Evolutionary conservation across 2,888 invertebrate genomes (phyloP).

Genomic region (Chrysina gloriosa): DNA sequence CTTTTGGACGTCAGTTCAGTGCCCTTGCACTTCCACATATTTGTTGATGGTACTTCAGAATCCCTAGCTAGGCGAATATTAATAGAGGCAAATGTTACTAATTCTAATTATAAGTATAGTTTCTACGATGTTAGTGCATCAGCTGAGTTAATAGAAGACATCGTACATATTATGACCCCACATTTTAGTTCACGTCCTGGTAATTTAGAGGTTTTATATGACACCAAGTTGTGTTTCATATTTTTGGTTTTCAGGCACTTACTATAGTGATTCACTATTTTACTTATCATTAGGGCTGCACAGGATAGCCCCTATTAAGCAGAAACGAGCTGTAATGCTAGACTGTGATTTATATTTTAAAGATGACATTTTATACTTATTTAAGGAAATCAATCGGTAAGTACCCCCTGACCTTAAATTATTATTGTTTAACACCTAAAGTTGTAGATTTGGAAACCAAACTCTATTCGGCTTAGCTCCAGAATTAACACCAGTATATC

Average conservation of each 20-base stretch:
- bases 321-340: slow-evolving; percentile 75
- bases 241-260: slow-evolving; percentile 67
- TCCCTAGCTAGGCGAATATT: slow-evolving; percentile 62
- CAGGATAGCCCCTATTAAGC: slow-evolving; percentile 71
- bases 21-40: slow-evolving; percentile 71
- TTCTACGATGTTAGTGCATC: slow-evolving; percentile 74
- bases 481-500: slow-evolving; percentile 83
- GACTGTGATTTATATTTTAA: slow-evolving; percentile 84
- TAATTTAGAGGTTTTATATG: slow-evolving; percentile 48
- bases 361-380: slow-evolving; percentile 74
- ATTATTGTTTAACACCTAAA: no score
- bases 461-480: slow-evolving; percentile 79
- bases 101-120: slow-evolving; percentile 58
- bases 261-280: slow-evolving; percentile 83
- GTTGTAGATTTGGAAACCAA: slow-evolving; percentile 69
- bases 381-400: slow-evolving; percentile 73
- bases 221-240: background rate
- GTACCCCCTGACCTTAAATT: no score
- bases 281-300: slow-evolving; percentile 81
- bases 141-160: slow-evolving; percentile 70
- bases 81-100: slow-evolving; percentile 54
- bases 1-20: slow-evolving; percentile 66
- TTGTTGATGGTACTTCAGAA: slow-evolving; percentile 72
- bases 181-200: slow-evolving; percentile 78
- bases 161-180: slow-evolving; percentile 75